Base-by-base conservation (phyloP, 2,888 invertebrate genomes). In the Fragum whitleyi region DNA sequence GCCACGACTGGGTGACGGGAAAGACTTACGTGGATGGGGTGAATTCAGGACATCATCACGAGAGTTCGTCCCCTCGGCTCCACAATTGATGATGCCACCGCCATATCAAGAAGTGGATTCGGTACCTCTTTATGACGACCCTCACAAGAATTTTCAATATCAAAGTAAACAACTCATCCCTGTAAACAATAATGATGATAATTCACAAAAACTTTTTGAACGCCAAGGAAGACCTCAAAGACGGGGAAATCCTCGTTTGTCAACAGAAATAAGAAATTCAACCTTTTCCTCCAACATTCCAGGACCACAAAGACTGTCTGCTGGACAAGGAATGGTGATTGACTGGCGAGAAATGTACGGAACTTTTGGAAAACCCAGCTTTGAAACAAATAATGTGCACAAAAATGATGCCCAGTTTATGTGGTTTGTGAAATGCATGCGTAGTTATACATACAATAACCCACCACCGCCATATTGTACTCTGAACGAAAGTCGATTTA, bases 1-100 rank as follows among this genome's bases (percentile, higher is more conserved):
- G 87, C 86, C 87, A 6, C 74, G 86, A 23, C 81, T 85, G 5
- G 85, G 82, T 19, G 82, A 80, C 47, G 80, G 85, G 21, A 73
- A 68, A 19, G 76, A 85, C 19, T 71, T 82, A 26, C 72, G 75
- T 39, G 72, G 76, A 0, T 82, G 79, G 78, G 67, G 76, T 9
- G 80, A 80, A 39, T 70, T 32, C 65, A 47, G n/a, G 47, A 61
- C 78, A 1, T 59, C 51, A 2, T 36, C 36, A n/a, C 61, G 39
- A 0, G 70, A 76, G 23, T 23, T 26, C 16, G 29, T 29, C 0
- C 85, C 85, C 7, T 62, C 59, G 6, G 80, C 85, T 2, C 79
- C 78, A 23, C 74, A 80, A 0, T 71, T 72, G 1, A 36, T 59
- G 21, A 19, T 57, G 2, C 78, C 79, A 16, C 84, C 84, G 2